phyloP scores from a whole-genome alignment of 2,888 invertebrate species.

The Cryptocheilus praepositus region DNA sequence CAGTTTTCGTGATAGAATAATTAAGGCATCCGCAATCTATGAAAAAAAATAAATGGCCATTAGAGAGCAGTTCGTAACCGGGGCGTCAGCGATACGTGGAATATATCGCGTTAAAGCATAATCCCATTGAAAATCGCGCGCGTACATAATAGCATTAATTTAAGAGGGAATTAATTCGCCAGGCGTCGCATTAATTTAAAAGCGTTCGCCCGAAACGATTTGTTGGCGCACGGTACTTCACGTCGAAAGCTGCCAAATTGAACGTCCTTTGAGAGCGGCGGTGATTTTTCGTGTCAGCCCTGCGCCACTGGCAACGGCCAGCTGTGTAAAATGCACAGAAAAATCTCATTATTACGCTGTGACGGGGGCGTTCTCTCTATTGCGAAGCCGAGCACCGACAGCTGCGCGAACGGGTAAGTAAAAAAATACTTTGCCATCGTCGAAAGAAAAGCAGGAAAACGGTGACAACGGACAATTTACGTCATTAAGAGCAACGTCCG shows the following conservation, averaged over 20 bases:
- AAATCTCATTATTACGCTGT: constrained; percentile 9
- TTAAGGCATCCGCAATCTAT: constrained; percentile 54
- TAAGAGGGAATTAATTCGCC: constrained; percentile 58
- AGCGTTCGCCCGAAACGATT: constrained; percentile 56
- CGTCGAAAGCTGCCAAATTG: constrained; percentile 48
- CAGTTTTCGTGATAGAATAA: constrained; percentile 53
- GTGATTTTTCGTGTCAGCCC: constrained; percentile 40
- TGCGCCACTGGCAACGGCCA: constrained; percentile 10
- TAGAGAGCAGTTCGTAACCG: constrained; percentile 25
- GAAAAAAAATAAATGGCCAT: constrained; percentile 50
- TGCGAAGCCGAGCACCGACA: too few species aligned
- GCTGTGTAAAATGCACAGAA: constrained; percentile 16
- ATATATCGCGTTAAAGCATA: constrained; percentile 54
- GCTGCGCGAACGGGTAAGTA: too few species aligned
- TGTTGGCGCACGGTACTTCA: constrained; percentile 47
- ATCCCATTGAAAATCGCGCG: constrained; percentile 56
- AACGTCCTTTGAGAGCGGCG: constrained; percentile 40
- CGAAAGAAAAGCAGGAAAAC: not conserved
- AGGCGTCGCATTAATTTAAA: constrained; percentile 58
- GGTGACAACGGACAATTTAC: too few species aligned
- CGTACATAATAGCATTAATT: constrained; percentile 58
- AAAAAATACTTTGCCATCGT: too few species aligned
- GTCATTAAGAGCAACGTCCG: too few species aligned
- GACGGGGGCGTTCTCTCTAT: not conserved
- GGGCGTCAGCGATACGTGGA: constrained; percentile 43